Evolutionary conservation across 2,113 vertebrate genomes (phyloP), one percentile per base, ranked within the genome.

Genomic region (Myotis davidii): DNA sequence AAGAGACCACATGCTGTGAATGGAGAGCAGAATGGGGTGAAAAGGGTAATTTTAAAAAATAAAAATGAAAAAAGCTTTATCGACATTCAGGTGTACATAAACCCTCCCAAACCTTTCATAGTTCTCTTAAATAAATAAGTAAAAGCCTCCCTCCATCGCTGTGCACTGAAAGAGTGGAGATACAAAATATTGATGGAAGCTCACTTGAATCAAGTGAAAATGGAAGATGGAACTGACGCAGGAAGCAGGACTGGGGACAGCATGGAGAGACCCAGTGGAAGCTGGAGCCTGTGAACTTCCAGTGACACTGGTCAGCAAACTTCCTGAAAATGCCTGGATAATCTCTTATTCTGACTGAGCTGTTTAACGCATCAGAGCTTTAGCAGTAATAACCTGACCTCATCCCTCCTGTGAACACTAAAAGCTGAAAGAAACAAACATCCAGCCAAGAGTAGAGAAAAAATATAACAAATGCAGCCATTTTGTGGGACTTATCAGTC

Each of bases 351-450:
- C 74, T 77, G 20, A 72, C 4, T 56, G 39, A 88, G 61, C 77
- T 59, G 4, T 65, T 94, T 73, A 72, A 95, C 17, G 67, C 23
- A 9, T n/a, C 45, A 10, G 45, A 50, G 11, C 17, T 94, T 89
- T 20, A 29, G 13, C 21, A 88, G 29, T 65, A 42, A 88, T 85
- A 94, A 72, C 54, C 79, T 74, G 73, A 81, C 52, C 34, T 91
- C 83, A 70, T 54, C 65, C 21, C 64, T 87, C 73, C 87, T 25
- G 23, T 76, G 95, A 91, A 87, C 72, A 79, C 17, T 52, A 27
- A 91, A 83, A 96, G 76, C 81, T 88, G 76, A 98, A 98, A 97
- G 83, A 83, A 97, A 61, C 39, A 88, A 97, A 96, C 0, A 32
- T 73, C 76, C 88, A 72, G 52, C 85, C 93, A 85, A 94, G 82